Evolutionary conservation across 2,113 vertebrate genomes (phyloP).

Genomic region (Tenebrosternarchus preto): DNA sequence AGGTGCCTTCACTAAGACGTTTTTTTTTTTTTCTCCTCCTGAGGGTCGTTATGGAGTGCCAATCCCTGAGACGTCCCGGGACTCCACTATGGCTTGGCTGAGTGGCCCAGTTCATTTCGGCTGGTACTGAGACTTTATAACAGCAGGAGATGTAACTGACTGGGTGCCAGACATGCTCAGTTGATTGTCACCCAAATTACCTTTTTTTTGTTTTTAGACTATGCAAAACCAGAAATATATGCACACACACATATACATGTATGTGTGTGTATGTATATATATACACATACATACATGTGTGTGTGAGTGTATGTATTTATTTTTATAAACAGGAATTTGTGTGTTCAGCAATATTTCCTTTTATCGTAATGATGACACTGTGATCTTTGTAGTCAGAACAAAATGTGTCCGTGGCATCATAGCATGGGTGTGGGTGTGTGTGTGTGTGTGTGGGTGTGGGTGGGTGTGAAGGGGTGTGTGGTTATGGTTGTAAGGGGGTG

Average conservation of each 20-base stretch:
- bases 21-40: not conserved
- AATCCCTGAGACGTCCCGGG: not conserved
- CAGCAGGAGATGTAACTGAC: no score
- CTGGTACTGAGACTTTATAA: not conserved
- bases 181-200: not conserved
- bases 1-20: not conserved
- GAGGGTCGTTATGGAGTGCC: constrained; percentile 16
- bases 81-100: not conserved
- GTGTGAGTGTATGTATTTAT: no score
- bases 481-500: no score
- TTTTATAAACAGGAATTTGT: constrained; percentile 36
- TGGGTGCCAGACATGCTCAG: no score
- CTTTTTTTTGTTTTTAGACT: constrained; percentile 16
- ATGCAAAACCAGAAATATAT: constrained; percentile 10
- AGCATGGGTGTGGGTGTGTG: not conserved
- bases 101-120: not conserved
- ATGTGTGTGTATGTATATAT: no score
- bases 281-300: not conserved
- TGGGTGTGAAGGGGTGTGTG: constrained; percentile 17
- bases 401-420: not conserved
- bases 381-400: constrained; percentile 25
- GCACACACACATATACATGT: not conserved
- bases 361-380: constrained; percentile 30
- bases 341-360: constrained; percentile 5
- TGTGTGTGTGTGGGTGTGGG: no score